phyloP scores from a whole-genome alignment of 2,888 invertebrate genomes.

The Archaeoteleia sp. region DNA sequence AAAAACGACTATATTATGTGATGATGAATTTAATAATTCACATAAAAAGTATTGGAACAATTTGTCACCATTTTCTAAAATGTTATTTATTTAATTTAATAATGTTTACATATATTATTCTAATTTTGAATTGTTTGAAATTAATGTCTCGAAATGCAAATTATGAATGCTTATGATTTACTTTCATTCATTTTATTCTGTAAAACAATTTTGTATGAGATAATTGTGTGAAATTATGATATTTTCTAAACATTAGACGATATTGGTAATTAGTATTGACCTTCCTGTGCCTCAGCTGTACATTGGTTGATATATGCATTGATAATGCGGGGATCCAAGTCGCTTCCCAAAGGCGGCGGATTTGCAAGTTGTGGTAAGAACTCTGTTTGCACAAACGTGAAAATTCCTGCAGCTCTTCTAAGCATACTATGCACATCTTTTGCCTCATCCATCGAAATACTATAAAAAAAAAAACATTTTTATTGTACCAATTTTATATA shows the following conservation, averaged over 20 bases:
- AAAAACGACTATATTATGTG: no score
- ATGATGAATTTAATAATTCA: no score
- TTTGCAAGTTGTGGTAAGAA: constrained; percentile 69
- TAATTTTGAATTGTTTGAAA: no score
- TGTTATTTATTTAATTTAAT: no score
- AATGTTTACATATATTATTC: no score
- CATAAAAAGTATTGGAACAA: no score
- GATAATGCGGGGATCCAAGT: constrained; percentile 78
- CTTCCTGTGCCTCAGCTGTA: constrained; percentile 82
- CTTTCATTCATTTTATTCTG: no score
- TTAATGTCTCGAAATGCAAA: no score
- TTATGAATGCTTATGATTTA: no score
- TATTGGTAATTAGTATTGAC: constrained; percentile 56
- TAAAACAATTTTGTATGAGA: constrained; percentile 6
- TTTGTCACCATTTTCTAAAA: no score
- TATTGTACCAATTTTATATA: background rate
- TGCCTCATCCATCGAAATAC: constrained; percentile 78
- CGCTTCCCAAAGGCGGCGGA: constrained; percentile 74
- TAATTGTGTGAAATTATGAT: constrained; percentile 1
- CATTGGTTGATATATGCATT: constrained; percentile 80
- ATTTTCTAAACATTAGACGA: no score
- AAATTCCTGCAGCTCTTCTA: constrained; percentile 79
- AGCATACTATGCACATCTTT: constrained; percentile 80
- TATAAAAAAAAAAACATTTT: constrained; percentile 45
- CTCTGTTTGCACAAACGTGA: constrained; percentile 77